Conservation (phyloP, 2,797 vertebrate genomes). For the Emys orbicularis region DNA sequence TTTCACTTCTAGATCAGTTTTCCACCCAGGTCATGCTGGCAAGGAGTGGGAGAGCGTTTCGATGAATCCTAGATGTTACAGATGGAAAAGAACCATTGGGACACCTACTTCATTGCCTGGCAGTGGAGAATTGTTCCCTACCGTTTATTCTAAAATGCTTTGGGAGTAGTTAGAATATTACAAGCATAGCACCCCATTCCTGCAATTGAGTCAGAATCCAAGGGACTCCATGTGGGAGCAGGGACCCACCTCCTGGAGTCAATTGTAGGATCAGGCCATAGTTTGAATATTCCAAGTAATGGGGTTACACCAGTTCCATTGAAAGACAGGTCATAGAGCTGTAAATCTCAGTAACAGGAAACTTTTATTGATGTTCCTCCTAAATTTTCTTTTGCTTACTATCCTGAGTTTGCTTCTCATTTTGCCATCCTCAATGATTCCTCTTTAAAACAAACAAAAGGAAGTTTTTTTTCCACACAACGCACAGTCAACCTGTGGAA, state of each 20-base stretch:
- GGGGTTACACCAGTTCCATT: background rate
- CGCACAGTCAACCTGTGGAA: no score
- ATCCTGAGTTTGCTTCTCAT: background rate
- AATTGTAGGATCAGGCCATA: background rate
- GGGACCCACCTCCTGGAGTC: background rate
- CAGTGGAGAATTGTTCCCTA: background rate
- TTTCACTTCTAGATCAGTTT: background rate
- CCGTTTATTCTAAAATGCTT: background rate
- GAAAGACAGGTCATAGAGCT: background rate
- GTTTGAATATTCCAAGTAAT: background rate
- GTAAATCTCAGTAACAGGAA: background rate
- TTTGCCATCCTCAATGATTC: background rate
- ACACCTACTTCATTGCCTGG: background rate
- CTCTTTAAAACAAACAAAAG: background rate
- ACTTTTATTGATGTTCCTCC: background rate
- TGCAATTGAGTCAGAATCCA: background rate
- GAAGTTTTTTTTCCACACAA: no score
- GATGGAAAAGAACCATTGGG: background rate
- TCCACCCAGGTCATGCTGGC: background rate
- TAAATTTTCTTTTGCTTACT: background rate
- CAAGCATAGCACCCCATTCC: background rate
- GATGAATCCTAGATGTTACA: background rate
- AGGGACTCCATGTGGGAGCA: background rate
- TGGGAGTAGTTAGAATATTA: fast-evolving
- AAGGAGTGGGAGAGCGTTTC: background rate